Percentiles rank a stretch among this genome's conserved stretches.
These are phyloP conservation scores for Caerostris darwini DNA, from an alignment of 1,140 invertebrate species.

Conservation along the genomic window DNA sequence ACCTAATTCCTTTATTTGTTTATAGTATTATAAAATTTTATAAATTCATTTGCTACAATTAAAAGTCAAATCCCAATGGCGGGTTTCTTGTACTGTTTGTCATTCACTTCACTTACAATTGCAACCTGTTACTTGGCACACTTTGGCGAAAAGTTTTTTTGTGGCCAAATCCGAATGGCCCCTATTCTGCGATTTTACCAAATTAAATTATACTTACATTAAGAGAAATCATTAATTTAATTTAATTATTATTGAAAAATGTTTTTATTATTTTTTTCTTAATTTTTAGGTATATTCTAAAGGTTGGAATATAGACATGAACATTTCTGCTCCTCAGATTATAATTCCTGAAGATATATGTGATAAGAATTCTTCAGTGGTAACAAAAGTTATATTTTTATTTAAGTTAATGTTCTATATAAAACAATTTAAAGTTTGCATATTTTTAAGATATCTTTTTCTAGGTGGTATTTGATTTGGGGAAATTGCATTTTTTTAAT, in stretches of 20 bases:
- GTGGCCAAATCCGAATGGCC: no score
- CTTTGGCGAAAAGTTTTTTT: no score
- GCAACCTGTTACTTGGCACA: no score
- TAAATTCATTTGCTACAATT: neutral
- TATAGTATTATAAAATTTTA: neutral
- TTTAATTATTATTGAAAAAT: neutral
- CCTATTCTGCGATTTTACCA: no score
- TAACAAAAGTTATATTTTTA: conserved; percentile 83
- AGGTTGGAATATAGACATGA: conserved; percentile 93
- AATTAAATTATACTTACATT: no score
- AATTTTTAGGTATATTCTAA: conserved; percentile 84
- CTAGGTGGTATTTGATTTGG: conserved; percentile 82
- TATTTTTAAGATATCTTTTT: conserved; percentile 40
- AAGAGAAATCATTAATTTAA: no score
- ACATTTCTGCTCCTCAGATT: conserved; percentile 96
- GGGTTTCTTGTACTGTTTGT: neutral
- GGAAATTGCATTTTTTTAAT: conserved; percentile 82
- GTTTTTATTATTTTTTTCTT: neutral
- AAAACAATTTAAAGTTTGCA: neutral
- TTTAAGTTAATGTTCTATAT: neutral
- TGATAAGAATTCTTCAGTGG: conserved; percentile 89
- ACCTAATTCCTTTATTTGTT: neutral
- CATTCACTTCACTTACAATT: no score
- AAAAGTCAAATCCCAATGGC: neutral
- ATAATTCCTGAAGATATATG: conserved; percentile 90